Conservation (phyloP, 23 tunicate species). For the Halocynthia roretzi region DNA sequence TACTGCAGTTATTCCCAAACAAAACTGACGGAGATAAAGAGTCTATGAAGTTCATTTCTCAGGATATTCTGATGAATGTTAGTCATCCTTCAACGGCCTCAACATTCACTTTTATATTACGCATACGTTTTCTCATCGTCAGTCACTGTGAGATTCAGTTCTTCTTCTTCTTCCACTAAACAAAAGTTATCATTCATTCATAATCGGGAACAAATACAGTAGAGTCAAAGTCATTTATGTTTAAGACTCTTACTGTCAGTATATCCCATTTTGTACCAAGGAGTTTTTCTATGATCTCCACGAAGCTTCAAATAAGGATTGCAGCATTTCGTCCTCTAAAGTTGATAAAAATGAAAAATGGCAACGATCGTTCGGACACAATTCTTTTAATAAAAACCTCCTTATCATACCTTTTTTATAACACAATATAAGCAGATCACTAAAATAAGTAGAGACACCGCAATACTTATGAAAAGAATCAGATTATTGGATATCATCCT, state of each 20-base stretch:
- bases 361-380: background rate
- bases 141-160: constrained; percentile 12
- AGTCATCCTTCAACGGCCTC: too few species aligned
- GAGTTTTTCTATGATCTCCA: constrained; percentile 13
- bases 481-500: too few species aligned
- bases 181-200: background rate
- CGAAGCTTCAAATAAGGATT: background rate
- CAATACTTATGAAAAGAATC: too few species aligned
- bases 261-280: constrained; percentile 31
- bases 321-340: constrained; percentile 10
- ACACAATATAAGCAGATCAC: constrained; percentile 5
- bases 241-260: constrained; percentile 3
- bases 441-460: background rate
- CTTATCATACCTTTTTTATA: constrained; percentile 16
- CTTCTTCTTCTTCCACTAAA: constrained; percentile 25
- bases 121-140: constrained; percentile 16
- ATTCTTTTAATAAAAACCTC: background rate
- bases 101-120: background rate
- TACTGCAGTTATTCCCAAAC: too few species aligned
- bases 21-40: too few species aligned
- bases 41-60: too few species aligned
- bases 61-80: too few species aligned
- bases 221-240: background rate
- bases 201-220: background rate
- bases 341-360: background rate